phyloP scores from a whole-genome alignment of 2,113 vertebrate genomes.

The Hippocampus guttulatus region DNA sequence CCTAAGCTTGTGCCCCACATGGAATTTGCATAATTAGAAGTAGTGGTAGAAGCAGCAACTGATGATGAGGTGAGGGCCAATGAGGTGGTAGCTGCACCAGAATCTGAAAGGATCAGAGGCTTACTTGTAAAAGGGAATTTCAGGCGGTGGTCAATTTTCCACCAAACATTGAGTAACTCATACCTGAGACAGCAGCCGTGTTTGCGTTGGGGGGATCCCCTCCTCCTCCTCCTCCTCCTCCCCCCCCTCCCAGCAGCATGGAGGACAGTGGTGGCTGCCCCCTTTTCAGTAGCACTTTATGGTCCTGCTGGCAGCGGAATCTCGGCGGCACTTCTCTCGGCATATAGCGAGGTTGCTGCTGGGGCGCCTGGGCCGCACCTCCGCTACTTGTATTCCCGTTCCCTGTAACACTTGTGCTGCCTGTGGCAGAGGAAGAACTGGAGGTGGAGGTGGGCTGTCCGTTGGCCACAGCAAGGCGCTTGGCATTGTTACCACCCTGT shows the following conservation, averaged over 20 bases:
- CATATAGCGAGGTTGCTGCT: slow-evolving; percentile 90
- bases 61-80: slow-evolving; percentile 75
- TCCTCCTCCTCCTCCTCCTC: slow-evolving; percentile 77
- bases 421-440: slow-evolving; percentile 61
- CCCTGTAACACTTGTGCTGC: slow-evolving; percentile 53
- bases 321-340: slow-evolving; percentile 99
- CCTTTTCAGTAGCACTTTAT: slow-evolving; percentile 99
- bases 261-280: slow-evolving; percentile 99
- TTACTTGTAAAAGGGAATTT: not conserved
- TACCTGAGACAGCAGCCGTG: slow-evolving; percentile 84
- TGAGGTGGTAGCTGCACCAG: slow-evolving; percentile 69
- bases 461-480: slow-evolving; percentile 99
- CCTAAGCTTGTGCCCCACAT: slow-evolving; percentile 93
- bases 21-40: slow-evolving; percentile 99
- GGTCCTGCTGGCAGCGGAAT: slow-evolving; percentile 99
- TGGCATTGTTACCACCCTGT: slow-evolving; percentile 99
- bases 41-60: slow-evolving; percentile 83
- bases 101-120: slow-evolving; percentile 56
- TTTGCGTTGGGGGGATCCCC: slow-evolving; percentile 77
- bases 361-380: slow-evolving; percentile 81
- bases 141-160: not conserved
- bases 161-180: not conserved
- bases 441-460: slow-evolving; percentile 88
- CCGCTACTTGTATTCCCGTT: slow-evolving; percentile 59
- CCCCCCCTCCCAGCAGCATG: slow-evolving; percentile 92